Evolutionary conservation across 2,888 invertebrate species (phyloP), one percentile per base, ranked within the genome.

Genomic region (Nudaria mundana): DNA sequence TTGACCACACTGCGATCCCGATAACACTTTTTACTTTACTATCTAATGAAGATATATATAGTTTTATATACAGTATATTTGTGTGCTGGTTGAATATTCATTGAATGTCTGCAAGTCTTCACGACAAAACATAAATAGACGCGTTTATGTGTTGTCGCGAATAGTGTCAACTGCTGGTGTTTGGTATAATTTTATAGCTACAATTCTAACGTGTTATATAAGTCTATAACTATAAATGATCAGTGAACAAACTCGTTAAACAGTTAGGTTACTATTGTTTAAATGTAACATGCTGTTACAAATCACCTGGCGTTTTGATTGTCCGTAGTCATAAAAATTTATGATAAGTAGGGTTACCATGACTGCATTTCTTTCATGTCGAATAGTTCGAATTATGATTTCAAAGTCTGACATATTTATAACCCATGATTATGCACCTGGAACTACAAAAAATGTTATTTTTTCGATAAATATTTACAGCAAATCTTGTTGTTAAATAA

Each of bases 241-340:
- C 35, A 18, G 4, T 10, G 10, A 12, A 35, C 12, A 12, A 20
- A 7, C 35, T 22, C 35, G 14, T 35, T 20, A 20, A 35, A 10
- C 3, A 6, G 3, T 20, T 6, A 35, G 28, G n/a, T 36, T 29
- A 36, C 14, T 30, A 30, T n/a, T 26, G 23, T 29, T 34, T 46
- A 50, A 50, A 32, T 50, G 44, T 41, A 55, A 33, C 13, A 32
- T 25, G 13, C 16, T 14, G 16, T 28, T 35, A 28, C 20, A n/a
- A 13, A 13, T 20, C 20, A 20, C 20, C 20, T 35, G 12, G 13
- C 5, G 26, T 35, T 35, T n/a, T 8, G 2, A 33, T 33, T 23
- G 51, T 33, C 37, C 29, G 38, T 43, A 47, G 41, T 50, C 30
- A 44, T 33, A 14, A 29, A 16, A 50, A 18, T 43, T 39, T 49